Evolutionary conservation across 1,140 invertebrate genomes (phyloP).

Genomic region (Antheraea mylitta): DNA sequence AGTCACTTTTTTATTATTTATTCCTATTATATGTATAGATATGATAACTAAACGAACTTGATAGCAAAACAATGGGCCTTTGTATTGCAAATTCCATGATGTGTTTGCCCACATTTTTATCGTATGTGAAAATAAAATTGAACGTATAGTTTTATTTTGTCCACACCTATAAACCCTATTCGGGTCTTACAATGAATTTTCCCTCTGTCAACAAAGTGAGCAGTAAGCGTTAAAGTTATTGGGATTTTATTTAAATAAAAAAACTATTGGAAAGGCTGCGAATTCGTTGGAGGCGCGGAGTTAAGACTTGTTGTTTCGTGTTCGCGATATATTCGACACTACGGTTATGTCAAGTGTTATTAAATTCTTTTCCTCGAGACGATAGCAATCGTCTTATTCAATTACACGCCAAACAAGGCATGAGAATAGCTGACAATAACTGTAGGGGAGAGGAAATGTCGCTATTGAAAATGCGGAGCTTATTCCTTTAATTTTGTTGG

Average conservation of each 20-base stretch:
- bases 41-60: neutral
- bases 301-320: constrained; percentile 23
- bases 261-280: constrained; percentile 16
- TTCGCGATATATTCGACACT: constrained; percentile 22
- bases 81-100: neutral
- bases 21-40: too few species aligned
- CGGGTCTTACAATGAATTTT: constrained; percentile 29
- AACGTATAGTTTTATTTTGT: neutral
- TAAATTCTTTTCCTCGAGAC: constrained; percentile 59
- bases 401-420: constrained; percentile 59
- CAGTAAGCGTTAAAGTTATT: constrained; percentile 41
- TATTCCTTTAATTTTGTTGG: constrained; percentile 44
- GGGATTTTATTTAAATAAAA: constrained; percentile 51
- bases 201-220: constrained; percentile 29
- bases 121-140: constrained; percentile 2
- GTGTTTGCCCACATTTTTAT: neutral
- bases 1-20: too few species aligned
- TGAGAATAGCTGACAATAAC: constrained; percentile 59
- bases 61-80: neutral
- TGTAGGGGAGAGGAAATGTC: constrained; percentile 38
- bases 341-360: constrained; percentile 49
- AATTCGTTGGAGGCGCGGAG: neutral
- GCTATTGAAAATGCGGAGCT: constrained; percentile 53
- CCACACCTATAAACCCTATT: constrained; percentile 10
- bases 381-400: constrained; percentile 63